These are phyloP conservation scores for Amphibalanus amphitrite DNA, from an alignment of 1,140 invertebrate genomes.

Conservation along the genomic window DNA sequence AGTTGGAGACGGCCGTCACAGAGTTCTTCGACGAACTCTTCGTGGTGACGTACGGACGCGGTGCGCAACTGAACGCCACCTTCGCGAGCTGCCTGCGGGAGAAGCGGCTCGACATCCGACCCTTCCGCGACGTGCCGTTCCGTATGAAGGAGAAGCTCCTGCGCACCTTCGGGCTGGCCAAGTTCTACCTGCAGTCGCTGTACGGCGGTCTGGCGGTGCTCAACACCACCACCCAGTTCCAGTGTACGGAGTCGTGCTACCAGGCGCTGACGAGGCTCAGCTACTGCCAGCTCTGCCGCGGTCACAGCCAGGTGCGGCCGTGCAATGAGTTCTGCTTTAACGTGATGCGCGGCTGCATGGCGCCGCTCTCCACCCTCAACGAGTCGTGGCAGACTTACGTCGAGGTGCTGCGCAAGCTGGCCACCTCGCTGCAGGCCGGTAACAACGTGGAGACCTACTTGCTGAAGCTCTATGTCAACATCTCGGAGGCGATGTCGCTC, in stretches of 20 bases:
- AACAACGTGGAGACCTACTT: not conserved
- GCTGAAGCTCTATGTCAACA: not conserved
- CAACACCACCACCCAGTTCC: not conserved
- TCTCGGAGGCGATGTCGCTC: not conserved
- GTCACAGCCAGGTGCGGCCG: slow-evolving; percentile 44
- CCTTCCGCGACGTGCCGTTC: not conserved
- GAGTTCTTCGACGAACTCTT: slow-evolving; percentile 2
- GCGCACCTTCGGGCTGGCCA: not conserved
- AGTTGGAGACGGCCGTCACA: not conserved
- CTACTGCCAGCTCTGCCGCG: slow-evolving; percentile 64
- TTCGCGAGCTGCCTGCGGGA: not conserved
- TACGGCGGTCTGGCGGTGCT: not conserved
- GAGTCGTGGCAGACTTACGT: slow-evolving; percentile 51
- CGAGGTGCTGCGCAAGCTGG: not conserved
- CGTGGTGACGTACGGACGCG: not conserved
- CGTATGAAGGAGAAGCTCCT: not conserved
- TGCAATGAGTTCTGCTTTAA: slow-evolving; percentile 76
- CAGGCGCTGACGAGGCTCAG: slow-evolving; percentile 61
- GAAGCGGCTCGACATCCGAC: not conserved
- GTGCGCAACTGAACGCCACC: not conserved
- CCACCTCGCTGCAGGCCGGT: not conserved
- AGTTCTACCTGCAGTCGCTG: slow-evolving; percentile 2
- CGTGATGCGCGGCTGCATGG: slow-evolving; percentile 73
- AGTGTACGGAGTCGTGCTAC: slow-evolving; percentile 33
- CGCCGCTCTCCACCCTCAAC: slow-evolving; percentile 61